A percentile compares a stretch with the other conserved stretches of the same genome.
Conservation (phyloP, 1,140 invertebrate species). For the Octopus bimaculoides region DNA sequence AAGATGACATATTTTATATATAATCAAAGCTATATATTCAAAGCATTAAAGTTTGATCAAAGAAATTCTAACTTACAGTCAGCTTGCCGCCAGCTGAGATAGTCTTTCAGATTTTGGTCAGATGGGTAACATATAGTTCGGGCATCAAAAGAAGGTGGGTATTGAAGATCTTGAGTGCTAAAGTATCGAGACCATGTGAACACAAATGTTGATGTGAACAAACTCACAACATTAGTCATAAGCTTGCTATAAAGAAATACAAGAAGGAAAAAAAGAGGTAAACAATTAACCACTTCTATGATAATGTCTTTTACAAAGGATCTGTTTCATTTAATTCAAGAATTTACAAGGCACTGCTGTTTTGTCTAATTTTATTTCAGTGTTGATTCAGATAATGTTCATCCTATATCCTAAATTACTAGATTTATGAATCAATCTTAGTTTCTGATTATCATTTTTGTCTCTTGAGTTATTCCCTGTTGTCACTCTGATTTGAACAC, state of each 20-base stretch:
- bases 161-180: constrained; percentile 65
- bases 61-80: constrained; percentile 67
- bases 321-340: no score
- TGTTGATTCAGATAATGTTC: no score
- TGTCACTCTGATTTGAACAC: no score
- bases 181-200: constrained; percentile 85
- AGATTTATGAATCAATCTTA: no score
- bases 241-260: constrained; percentile 66
- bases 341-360: no score
- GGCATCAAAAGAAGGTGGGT: constrained; percentile 90
- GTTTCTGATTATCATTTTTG: no score
- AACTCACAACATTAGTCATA: constrained; percentile 78
- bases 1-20: no score
- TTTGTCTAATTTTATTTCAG: no score
- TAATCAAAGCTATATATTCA: not conserved
- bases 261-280: constrained; percentile 18
- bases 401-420: no score
- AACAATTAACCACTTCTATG: not conserved
- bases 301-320: not conserved
- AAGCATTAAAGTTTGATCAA: not conserved
- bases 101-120: constrained; percentile 84
- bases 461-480: no score
- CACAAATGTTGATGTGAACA: constrained; percentile 86
- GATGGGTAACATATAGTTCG: constrained; percentile 85
- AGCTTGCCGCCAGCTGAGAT: constrained; percentile 94